A percentile compares a stretch with the other conserved stretches of the same genome.
phyloP scores from a whole-genome alignment of 2,888 invertebrate genomes.

The Agrochola circellaris region DNA sequence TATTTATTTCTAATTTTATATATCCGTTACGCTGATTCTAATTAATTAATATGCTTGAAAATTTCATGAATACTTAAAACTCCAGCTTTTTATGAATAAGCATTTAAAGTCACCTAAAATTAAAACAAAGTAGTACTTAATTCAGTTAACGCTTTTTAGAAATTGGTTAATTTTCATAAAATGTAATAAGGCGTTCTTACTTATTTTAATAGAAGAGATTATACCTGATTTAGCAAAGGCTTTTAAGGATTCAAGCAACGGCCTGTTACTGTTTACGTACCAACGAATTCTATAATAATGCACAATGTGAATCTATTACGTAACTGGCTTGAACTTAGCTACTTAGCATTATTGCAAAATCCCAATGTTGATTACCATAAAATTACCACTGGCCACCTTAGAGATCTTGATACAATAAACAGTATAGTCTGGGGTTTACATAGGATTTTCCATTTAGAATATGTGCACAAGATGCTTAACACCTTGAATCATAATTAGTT shows the following conservation, averaged over 20 bases:
- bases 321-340: not conserved
- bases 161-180: conserved; percentile 49
- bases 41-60: not conserved
- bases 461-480: conserved; percentile 39
- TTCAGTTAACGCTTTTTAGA: conserved; percentile 40
- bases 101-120: conserved; percentile 37
- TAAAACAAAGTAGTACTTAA: conserved; percentile 40
- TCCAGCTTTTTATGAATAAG: conserved; percentile 47
- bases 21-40: conserved; percentile 14
- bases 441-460: conserved; percentile 41
- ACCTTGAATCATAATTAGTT: conserved; percentile 62
- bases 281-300: conserved; percentile 1
- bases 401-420: conserved; percentile 28
- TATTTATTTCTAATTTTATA: conserved; percentile 28
- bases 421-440: conserved; percentile 34
- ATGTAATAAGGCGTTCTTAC: conserved; percentile 40
- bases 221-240: conserved; percentile 34
- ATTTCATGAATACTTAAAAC: conserved; percentile 35
- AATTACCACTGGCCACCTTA: not conserved
- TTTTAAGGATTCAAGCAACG: not conserved
- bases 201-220: conserved; percentile 35
- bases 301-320: not conserved
- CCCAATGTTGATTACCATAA: not conserved
- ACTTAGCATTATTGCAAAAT: not conserved
- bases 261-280: conserved; percentile 1